Conservation (phyloP, 2,888 invertebrate genomes). For the Furcula furcula region DNA sequence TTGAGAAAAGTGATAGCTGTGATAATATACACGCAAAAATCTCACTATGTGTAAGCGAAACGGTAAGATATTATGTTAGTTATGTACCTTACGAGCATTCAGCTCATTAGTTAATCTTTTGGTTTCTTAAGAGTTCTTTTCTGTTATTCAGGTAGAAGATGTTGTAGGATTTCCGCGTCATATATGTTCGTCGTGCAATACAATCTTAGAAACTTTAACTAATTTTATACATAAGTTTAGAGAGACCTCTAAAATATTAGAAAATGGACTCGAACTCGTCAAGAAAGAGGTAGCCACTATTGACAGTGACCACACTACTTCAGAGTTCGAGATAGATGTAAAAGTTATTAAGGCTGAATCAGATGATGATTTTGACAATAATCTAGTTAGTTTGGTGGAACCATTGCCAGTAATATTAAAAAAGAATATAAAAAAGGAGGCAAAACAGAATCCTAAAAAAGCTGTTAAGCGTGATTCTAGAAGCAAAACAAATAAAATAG, state of each 20-base stretch:
- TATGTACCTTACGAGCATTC: too few relatives aligned
- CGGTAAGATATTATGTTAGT: conserved; percentile 46
- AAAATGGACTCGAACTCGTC: conserved; percentile 41
- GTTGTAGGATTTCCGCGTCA: conserved; percentile 58
- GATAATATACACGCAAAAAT: conserved; percentile 46
- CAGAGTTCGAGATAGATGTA: conserved; percentile 35
- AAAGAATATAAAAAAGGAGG: conserved; percentile 26
- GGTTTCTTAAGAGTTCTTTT: too few relatives aligned
- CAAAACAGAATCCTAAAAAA: conserved; percentile 20
- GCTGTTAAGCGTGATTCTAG: conserved; percentile 9
- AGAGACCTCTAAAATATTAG: conserved; percentile 48
- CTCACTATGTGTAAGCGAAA: conserved; percentile 52
- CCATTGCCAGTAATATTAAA: conserved; percentile 32
- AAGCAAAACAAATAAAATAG: conserved; percentile 49
- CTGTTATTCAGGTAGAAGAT: conserved; percentile 64
- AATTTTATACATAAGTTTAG: conserved; percentile 59
- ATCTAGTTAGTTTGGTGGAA: conserved; percentile 28
- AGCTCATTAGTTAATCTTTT: too few relatives aligned
- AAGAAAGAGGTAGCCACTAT: conserved; percentile 41
- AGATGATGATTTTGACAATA: conserved; percentile 27
- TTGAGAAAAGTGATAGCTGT: conserved; percentile 40
- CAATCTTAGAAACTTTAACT: conserved; percentile 43
- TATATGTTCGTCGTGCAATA: conserved; percentile 57
- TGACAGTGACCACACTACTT: conserved; percentile 17
- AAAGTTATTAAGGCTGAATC: conserved; percentile 43